Conservation (phyloP, 2,797 vertebrate species). For the Synaphobranchus kaupii region DNA sequence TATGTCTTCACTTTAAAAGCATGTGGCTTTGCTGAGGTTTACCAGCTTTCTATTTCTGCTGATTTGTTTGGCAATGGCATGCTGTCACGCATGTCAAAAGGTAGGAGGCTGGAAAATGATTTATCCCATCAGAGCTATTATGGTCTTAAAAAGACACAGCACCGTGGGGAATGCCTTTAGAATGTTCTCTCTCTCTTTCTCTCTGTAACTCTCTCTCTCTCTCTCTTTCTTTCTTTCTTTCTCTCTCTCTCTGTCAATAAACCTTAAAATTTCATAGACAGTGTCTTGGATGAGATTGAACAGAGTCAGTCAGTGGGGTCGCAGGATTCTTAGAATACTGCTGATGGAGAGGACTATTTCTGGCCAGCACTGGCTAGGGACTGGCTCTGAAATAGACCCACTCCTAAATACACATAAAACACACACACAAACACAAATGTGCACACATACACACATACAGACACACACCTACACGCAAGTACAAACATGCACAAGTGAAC, state of each 20-base stretch:
- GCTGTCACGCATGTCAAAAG: not conserved
- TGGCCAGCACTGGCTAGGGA: not conserved
- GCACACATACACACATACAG: slow-evolving; percentile 23
- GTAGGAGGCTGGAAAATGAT: not conserved
- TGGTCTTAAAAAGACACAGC: slow-evolving; percentile 11
- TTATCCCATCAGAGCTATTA: slow-evolving; percentile 13
- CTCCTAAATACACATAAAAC: not conserved
- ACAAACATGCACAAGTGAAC: too few species aligned
- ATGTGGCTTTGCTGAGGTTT: not conserved
- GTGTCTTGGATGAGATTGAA: not conserved
- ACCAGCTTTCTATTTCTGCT: not conserved
- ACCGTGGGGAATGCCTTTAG: not conserved
- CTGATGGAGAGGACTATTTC: slow-evolving; percentile 22
- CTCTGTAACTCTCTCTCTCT: not conserved
- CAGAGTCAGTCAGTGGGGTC: not conserved
- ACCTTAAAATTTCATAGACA: not conserved
- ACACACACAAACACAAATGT: slow-evolving; percentile 11
- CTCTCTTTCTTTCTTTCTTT: not conserved
- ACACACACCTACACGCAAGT: too few species aligned
- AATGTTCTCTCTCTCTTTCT: slow-evolving; percentile 17
- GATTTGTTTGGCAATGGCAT: not conserved
- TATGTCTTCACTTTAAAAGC: not conserved
- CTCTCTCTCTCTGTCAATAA: not conserved
- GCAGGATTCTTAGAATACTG: slow-evolving; percentile 22
- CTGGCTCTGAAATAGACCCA: not conserved